These are phyloP conservation scores for Ephydatia muelleri DNA, from an alignment of 37 sponge, comb jelly and placozoan species.

Conservation along the genomic window DNA sequence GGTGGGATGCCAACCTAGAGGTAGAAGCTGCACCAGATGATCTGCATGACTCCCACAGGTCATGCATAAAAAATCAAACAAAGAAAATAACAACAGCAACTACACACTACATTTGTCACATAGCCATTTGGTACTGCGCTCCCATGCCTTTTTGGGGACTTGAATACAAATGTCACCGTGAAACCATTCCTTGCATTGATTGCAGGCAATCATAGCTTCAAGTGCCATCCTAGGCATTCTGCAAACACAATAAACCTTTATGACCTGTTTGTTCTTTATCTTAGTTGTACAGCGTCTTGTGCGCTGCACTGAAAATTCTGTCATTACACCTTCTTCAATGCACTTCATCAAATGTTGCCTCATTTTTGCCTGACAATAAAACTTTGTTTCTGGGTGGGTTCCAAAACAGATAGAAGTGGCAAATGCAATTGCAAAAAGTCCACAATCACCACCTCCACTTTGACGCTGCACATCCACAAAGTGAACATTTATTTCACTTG, in stretches of 20 bases:
- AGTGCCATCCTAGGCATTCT: constrained; percentile 13
- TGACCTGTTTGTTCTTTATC: too few relatives aligned
- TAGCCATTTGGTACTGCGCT: neutral
- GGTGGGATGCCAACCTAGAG: too few relatives aligned
- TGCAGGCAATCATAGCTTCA: neutral
- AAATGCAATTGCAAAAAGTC: constrained; percentile 3
- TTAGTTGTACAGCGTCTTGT: too few relatives aligned
- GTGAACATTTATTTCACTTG: neutral
- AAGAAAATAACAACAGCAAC: too few relatives aligned
- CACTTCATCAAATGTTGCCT: neutral
- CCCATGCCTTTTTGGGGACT: constrained; percentile 12
- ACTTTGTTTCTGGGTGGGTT: neutral
- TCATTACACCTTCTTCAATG: neutral
- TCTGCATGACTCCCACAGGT: too few relatives aligned
- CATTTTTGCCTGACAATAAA: neutral
- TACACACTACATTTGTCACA: neutral
- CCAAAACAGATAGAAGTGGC: constrained; percentile 9
- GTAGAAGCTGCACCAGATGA: too few relatives aligned
- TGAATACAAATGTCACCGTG: constrained; percentile 11
- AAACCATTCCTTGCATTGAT: neutral
- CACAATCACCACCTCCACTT: constrained; percentile 7
- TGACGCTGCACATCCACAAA: constrained; percentile 15
- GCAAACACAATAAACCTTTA: constrained; percentile 8
- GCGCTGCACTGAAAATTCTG: neutral
- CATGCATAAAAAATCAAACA: too few relatives aligned